Base-by-base conservation (phyloP, 2,888 invertebrate species). In the Caenorhabditis afra region DNA sequence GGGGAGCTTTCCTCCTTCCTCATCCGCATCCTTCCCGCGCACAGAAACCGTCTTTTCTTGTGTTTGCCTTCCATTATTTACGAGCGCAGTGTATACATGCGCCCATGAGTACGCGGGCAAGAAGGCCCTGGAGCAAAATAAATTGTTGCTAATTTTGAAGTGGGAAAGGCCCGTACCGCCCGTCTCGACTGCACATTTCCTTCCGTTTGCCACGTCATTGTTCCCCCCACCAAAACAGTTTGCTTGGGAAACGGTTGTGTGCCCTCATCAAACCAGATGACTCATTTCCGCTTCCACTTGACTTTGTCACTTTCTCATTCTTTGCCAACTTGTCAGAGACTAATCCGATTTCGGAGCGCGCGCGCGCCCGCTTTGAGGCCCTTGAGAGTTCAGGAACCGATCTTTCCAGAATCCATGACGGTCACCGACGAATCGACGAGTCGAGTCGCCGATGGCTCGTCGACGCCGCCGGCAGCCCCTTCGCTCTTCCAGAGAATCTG, bases 131-230 rank as follows among this genome's bases (percentile, higher is more conserved):
- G 71, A 71, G 71, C 62, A 71, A 71, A 71, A 64, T 71, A 71
- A 62, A 71, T 71, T 71, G 71, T 71, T 71, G 71, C 71, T 71
- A 71, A 71, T 71, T 71, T 71, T 64, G 71, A 71, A 71, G 71
- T 71, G 71, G 62, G 52, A 52, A 59, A 53, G 52, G 59, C 22
- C 59, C 18, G 50, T 20, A 4, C n/a, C 37, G 37, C 55, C 58
- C 7, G 29, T 29, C 29, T 29, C 14, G n/a, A 4, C n/a, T 22
- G 39, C 41, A 8, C 22, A 22, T 39, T 18, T 1, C 16, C 44
- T 55, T 18, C 14, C 41, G 12, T n/a, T 58, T 52, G 49, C 29
- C 52, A 52, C 52, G 52, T 52, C 52, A 52, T 49, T 50, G n/a
- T 29, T 3, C 29, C 29, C 29, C 3, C 3, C 7, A 7, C 11